phyloP scores from a whole-genome alignment of 1,140 invertebrate species.

The Capitella teleta region DNA sequence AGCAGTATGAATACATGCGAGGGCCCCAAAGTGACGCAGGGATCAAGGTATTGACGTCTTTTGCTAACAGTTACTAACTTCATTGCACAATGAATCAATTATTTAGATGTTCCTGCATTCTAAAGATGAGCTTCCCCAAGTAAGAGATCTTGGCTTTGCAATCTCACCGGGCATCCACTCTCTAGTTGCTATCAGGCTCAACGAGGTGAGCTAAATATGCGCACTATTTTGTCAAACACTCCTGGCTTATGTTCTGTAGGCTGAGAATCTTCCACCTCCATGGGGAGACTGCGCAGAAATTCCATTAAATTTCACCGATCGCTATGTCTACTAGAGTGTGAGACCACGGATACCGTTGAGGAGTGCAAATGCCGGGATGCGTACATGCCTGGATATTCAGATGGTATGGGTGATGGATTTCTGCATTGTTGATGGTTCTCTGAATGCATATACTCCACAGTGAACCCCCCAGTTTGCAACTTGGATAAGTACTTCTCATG shows the following conservation, averaged over 20 bases:
- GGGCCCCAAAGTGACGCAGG: constrained; percentile 29
- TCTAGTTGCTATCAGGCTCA: constrained; percentile 1
- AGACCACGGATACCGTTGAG: neutral
- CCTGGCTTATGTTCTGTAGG: no score
- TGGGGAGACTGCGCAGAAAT: constrained; percentile 5
- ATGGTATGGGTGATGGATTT: no score
- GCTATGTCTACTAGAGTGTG: neutral
- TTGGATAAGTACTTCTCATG: constrained; percentile 1
- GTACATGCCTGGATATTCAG: constrained; percentile 4
- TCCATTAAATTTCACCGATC: neutral
- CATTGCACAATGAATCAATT: neutral
- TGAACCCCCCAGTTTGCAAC: constrained; percentile 5
- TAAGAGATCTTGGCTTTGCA: constrained; percentile 8
- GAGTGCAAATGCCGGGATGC: constrained; percentile 4
- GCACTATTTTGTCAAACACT: no score
- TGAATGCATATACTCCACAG: neutral
- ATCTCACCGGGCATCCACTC: constrained; percentile 6
- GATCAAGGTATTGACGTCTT: constrained; percentile 19
- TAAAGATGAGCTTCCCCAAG: constrained; percentile 4
- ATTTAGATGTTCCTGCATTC: constrained; percentile 4
- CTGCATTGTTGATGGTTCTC: neutral
- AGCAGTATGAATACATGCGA: constrained; percentile 33
- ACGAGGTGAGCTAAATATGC: constrained; percentile 1
- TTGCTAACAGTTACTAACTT: constrained; percentile 12
- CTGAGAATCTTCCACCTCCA: neutral